Base-by-base conservation (phyloP, 2,888 invertebrate genomes). In the Plebejus anna region DNA sequence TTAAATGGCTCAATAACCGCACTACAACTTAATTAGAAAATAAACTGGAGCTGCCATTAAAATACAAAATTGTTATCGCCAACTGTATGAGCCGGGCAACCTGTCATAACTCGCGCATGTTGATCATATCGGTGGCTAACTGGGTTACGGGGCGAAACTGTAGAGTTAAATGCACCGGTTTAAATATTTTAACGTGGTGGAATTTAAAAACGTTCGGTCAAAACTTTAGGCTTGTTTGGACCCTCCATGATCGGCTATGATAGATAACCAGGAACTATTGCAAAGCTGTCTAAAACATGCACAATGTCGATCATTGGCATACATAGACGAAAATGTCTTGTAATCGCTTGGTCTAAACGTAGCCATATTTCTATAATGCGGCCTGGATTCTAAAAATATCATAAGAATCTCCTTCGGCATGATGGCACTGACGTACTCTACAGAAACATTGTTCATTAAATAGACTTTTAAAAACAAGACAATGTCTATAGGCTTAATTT, bases 51-150 rank as follows among this genome's bases (percentile, higher is more conserved):
- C 32, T 13, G 66, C 66, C 72, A 47, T 72, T 72, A 47, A 47
- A 72, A 42, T 42, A 71, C 72, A 72, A 72, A 55, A 51, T 73
- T 32, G 47, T 55, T 73, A 73, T 73, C 73, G 73, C 55, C 11
- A 13, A 22, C 22, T n/a, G 32, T 72, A 22, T 47, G 47, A 72
- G 47, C n/a, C 61, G 32, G 16, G 1, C 32, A 66, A 36, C 66
- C 73, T 32, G 73, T 73, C 73, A 73, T 51, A 73, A 73, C 55
- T 73, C 22, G 72, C 51, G 72, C 51, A 51, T 22, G 73, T 51
- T 55, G 73, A 73, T 73, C 55, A 13, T 51, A 73, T 73, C 73
- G 16, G 32, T 32, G 42, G 51, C 73, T 73, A 73, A 73, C 73
- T 73, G 73, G 73, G 73, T 73, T 73, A 73, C 32, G 32, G 73